These are phyloP conservation scores for Anthopleura sola DNA, from an alignment of 64 coral and sea anemone genomes.

Conservation along the genomic window DNA sequence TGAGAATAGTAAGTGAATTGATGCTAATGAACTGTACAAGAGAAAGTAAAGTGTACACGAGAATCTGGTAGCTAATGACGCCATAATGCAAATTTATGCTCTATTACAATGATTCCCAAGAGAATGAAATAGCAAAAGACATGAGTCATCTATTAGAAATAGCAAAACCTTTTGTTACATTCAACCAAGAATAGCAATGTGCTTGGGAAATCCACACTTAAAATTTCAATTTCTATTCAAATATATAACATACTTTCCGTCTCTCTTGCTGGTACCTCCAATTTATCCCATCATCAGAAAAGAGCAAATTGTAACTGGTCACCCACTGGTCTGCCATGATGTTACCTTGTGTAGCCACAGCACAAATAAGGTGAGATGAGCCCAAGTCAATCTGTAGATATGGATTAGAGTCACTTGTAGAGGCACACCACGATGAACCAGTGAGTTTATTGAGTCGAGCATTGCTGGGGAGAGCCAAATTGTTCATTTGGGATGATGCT, in stretches of 20 bases:
- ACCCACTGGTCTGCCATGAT: neutral
- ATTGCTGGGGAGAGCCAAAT: neutral
- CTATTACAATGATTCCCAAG: too few species aligned
- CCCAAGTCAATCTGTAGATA: conserved; percentile 16
- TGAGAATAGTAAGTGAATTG: too few species aligned
- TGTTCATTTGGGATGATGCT: neutral
- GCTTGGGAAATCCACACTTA: too few species aligned
- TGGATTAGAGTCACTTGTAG: neutral
- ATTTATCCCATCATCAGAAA: neutral
- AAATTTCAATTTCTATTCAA: too few species aligned
- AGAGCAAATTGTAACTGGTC: neutral
- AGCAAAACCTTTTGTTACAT: too few species aligned
- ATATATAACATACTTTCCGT: neutral
- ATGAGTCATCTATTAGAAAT: too few species aligned
- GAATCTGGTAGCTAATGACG: too few species aligned
- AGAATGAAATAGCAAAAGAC: too few species aligned
- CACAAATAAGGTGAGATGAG: neutral
- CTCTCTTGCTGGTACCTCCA: neutral
- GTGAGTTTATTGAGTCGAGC: neutral
- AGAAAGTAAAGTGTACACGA: too few species aligned
- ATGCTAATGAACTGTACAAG: too few species aligned
- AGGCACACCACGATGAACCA: neutral
- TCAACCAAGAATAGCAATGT: too few species aligned
- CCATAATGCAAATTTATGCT: too few species aligned
- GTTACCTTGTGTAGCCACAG: conserved; percentile 4